Conservation (phyloP, 2,797 vertebrate species). For the Nothura maculosa region DNA sequence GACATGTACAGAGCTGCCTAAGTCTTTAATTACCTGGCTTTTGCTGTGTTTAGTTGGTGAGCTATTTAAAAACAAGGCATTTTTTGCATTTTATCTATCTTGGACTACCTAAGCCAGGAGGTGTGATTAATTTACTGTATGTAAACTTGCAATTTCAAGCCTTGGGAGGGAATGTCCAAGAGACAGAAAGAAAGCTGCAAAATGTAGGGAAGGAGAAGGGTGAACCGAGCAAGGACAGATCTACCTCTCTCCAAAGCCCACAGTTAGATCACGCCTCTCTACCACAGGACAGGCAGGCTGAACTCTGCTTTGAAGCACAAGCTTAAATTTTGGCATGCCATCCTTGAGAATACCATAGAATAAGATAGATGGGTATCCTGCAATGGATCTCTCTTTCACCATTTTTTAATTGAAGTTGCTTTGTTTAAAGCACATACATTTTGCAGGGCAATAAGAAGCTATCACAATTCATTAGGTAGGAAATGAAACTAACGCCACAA, state of each 20-base stretch:
- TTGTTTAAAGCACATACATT: not conserved
- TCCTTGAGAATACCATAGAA: not conserved
- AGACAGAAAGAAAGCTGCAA: not conserved
- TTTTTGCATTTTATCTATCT: not conserved
- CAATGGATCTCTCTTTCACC: not conserved
- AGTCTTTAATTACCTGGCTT: constrained; percentile 46
- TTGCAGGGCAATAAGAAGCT: not conserved
- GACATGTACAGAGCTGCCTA: not conserved
- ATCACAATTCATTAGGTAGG: not conserved
- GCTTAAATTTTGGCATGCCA: not conserved
- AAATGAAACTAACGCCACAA: not conserved
- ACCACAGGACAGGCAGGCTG: not conserved
- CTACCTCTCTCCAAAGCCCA: not conserved
- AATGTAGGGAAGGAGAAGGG: not conserved
- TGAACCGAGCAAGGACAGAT: not conserved
- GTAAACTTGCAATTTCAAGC: not conserved
- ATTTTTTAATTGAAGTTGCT: not conserved
- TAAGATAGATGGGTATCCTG: not conserved
- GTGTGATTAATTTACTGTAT: not conserved
- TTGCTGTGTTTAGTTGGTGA: not conserved
- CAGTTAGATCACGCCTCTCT: not conserved
- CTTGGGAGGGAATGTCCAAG: not conserved
- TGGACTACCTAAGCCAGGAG: not conserved
- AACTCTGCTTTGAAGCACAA: not conserved
- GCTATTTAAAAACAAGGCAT: not conserved